Conservation (phyloP, 2,888 invertebrate species). For the Protonemura montana region DNA sequence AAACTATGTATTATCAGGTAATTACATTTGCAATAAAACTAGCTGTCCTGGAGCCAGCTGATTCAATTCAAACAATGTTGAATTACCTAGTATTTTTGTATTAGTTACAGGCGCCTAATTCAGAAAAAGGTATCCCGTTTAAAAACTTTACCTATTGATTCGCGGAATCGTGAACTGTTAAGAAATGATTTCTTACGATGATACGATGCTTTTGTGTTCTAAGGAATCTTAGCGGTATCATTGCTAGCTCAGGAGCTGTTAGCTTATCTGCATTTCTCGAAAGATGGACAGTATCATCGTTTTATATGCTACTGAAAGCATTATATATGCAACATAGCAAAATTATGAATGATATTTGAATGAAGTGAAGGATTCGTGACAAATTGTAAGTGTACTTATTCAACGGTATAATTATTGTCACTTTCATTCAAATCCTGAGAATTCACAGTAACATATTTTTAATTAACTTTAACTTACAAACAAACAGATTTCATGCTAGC, state of each 20-base stretch:
- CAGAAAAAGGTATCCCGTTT: not conserved
- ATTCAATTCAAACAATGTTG: not conserved
- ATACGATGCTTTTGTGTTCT: not conserved
- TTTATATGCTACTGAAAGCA: too few species aligned
- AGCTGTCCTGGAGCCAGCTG: not conserved
- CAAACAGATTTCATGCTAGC: not conserved
- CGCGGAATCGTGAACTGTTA: not conserved
- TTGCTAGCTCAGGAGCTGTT: not conserved
- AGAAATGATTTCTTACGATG: not conserved
- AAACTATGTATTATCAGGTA: not conserved
- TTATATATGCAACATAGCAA: not conserved
- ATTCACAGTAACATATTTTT: not conserved
- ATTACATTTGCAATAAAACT: not conserved
- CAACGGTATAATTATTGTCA: too few species aligned
- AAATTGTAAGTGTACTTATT: not conserved
- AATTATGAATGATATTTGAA: not conserved
- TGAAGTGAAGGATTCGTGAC: not conserved
- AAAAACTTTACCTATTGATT: not conserved
- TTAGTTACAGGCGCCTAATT: constrained; percentile 21
- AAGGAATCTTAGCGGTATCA: not conserved
- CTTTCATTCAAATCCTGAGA: not conserved
- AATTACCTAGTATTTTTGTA: not conserved
- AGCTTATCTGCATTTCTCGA: too few species aligned
- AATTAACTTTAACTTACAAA: not conserved
- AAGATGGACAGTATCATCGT: too few species aligned